These are phyloP conservation scores for Drosophila dunni DNA, from an alignment of 1,140 invertebrate genomes.

Conservation along the genomic window DNA sequence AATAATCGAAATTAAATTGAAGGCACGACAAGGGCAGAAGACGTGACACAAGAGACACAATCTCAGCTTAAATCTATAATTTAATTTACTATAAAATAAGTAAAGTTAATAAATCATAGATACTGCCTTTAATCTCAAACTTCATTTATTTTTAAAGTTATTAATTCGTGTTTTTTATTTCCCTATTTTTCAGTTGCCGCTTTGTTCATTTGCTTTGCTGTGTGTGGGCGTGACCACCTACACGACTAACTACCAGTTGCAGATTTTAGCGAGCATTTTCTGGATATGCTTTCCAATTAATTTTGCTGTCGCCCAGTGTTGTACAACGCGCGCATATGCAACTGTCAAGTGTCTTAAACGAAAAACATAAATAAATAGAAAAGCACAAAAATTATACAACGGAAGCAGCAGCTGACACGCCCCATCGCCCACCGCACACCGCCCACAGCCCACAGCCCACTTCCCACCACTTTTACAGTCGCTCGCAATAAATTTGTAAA, in stretches of 20 bases:
- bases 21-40: constrained; percentile 1
- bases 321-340: constrained; percentile 39
- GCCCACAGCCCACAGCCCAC: background rate
- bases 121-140: constrained; percentile 41
- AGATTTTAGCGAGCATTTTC: constrained; percentile 26
- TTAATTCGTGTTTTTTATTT: constrained; percentile 57
- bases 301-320: constrained; percentile 44
- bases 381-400: constrained; percentile 25
- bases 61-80: too few relatives aligned
- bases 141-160: constrained; percentile 77
- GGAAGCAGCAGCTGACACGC: background rate
- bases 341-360: constrained; percentile 37
- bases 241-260: background rate
- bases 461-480: constrained; percentile 1
- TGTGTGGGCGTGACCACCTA: background rate
- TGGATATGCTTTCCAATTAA: constrained; percentile 70
- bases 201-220: background rate
- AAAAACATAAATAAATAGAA: constrained; percentile 11
- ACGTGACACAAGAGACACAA: constrained; percentile 4
- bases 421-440: background rate
- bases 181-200: constrained; percentile 60
- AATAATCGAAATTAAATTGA: constrained; percentile 60
- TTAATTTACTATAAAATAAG: constrained; percentile 7
- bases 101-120: background rate
- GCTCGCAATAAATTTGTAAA: constrained; percentile 67